A percentile compares a stretch with the other conserved stretches of the same genome.
Conservation (phyloP, 2,888 invertebrate genomes). For the Catocala nupta region DNA sequence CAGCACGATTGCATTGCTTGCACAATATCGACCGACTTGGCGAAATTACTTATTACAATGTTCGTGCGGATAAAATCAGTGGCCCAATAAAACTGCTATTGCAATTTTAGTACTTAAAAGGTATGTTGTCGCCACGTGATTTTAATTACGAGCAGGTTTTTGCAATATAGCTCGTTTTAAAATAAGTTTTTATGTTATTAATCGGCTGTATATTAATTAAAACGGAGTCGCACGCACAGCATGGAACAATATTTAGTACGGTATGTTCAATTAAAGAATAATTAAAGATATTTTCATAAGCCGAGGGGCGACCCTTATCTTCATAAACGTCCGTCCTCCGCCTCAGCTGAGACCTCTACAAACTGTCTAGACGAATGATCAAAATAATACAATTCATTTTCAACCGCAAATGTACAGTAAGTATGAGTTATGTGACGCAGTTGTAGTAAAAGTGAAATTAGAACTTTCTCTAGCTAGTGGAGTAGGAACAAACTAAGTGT, state of each 20-base stretch:
- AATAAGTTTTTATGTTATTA: conserved; percentile 3
- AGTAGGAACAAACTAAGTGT: conserved; percentile 63
- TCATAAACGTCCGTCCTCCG: conserved; percentile 61
- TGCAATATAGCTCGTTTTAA: background rate
- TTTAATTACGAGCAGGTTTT: background rate
- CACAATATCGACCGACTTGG: conserved; percentile 59
- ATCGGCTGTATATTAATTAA: conserved; percentile 9
- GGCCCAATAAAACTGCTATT: conserved; percentile 47
- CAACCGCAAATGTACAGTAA: conserved; percentile 19
- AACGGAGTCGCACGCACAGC: background rate
- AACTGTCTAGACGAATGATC: conserved; percentile 46
- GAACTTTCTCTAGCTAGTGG: conserved; percentile 64
- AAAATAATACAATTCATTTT: conserved; percentile 45
- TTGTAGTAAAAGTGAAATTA: conserved; percentile 70
- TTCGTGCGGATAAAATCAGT: conserved; percentile 56
- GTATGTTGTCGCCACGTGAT: conserved; percentile 22
- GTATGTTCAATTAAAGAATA: conserved; percentile 30
- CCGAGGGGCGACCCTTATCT: conserved; percentile 59
- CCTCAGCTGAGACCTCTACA: conserved; percentile 35
- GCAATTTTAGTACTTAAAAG: conserved; percentile 35
- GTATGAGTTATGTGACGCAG: conserved; percentile 32
- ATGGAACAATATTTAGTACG: background rate
- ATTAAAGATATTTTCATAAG: conserved; percentile 46
- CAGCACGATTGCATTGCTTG: conserved; percentile 66
- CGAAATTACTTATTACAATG: conserved; percentile 61